Percentiles rank a stretch among this genome's conserved stretches.
These are phyloP conservation scores for Dugesia japonica DNA, from an alignment of 2,888 invertebrate genomes.

Conservation along the genomic window DNA sequence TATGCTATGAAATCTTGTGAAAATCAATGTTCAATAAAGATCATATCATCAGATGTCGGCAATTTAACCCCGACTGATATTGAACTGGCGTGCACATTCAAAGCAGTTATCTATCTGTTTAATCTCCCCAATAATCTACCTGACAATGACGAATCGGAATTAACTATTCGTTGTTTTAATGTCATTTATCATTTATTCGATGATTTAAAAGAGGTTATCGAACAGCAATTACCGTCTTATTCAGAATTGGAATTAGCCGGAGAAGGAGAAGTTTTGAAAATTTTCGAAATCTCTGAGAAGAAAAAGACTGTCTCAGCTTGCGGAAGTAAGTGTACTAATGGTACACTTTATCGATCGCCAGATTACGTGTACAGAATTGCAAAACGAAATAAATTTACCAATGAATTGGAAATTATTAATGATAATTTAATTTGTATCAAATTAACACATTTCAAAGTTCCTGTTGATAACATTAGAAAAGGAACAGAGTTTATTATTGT, in stretches of 20 bases:
- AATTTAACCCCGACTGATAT: constrained; percentile 66
- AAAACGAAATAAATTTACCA: background rate
- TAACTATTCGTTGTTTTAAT: constrained; percentile 58
- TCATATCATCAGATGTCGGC: constrained; percentile 79
- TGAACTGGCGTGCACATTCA: constrained; percentile 51
- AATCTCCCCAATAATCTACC: background rate
- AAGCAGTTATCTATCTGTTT: constrained; percentile 49
- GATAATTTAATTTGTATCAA: background rate
- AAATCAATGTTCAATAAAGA: constrained; percentile 58
- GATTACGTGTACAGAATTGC: background rate
- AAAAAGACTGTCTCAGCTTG: constrained; percentile 62
- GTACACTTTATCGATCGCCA: constrained; percentile 51
- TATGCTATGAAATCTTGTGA: constrained; percentile 54
- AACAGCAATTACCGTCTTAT: background rate
- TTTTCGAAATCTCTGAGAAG: background rate
- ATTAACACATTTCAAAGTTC: background rate
- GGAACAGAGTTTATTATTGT: background rate
- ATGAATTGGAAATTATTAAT: background rate
- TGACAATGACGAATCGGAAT: background rate
- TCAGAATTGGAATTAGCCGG: background rate
- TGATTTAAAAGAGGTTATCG: constrained; percentile 56
- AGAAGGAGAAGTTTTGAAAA: background rate
- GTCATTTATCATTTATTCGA: constrained; percentile 83
- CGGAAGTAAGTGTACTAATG: constrained; percentile 69
- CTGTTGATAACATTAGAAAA: background rate